Base-by-base conservation (phyloP, 2,888 invertebrate species). In the Polydrusus pterygomalis region DNA sequence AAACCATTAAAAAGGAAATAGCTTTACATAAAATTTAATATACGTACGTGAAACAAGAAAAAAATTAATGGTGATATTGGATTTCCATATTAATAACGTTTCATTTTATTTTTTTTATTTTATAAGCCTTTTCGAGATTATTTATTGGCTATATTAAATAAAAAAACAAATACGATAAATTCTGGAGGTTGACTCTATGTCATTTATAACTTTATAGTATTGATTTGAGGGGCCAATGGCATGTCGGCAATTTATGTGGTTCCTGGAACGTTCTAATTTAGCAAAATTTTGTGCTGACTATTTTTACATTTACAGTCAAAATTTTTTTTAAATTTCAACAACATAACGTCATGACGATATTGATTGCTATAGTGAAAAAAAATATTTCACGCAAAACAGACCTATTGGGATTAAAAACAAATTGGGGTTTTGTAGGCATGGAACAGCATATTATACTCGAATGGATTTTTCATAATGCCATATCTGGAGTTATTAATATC, bases 1-100 rank as follows among this genome's bases (percentile, higher is more conserved):
- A 30, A 10, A 30, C 13, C 54, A 30, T 25, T 54, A 54, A 30
- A 54, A 30, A 25, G n/a, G 30, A 54, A 54, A 54, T 54, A 54
- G 25, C 54, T 54, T 54, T 25, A 6, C 25, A 25, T 54, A 54
- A 54, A 54, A 54, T 11, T 54, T 54, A 25, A 25, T 25, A 25
- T 54, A 25, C 25, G 30, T n/a, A n/a, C n/a, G 6, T 43, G n/a
- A 43, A 43, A 43, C n/a, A 13, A 43, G 34, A 34, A 34, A 34
- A 30, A 34, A 34, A 34, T 34, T 43, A 1, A 13, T 43, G 13
- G 9, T 2, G 2, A 43, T 43, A 43, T 43, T n/a, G 43, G n/a
- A n/a, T 43, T 43, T 43, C n/a, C n/a, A 43, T 13, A n/a, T 43
- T 13, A 43, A 43, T 43, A 13, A 43, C n/a, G n/a, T n/a, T n/a